phyloP scores from a whole-genome alignment of 2,888 invertebrate species.

The Automeris io region DNA sequence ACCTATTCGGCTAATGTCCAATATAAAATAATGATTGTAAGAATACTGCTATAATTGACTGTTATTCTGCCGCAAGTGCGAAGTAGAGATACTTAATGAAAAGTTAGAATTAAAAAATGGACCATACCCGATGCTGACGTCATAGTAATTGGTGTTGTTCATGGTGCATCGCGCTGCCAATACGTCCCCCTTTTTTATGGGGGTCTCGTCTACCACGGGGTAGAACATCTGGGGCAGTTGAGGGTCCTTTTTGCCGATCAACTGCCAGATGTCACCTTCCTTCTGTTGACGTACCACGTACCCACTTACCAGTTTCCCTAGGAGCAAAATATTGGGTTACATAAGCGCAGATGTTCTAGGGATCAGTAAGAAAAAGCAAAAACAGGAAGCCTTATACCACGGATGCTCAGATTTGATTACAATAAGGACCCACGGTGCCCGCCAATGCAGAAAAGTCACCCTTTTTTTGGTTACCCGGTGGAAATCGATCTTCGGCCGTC shows the following conservation, averaged over 20 bases:
- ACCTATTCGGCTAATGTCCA: no score
- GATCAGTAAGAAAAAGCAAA: background rate
- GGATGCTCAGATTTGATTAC: no score
- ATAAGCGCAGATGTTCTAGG: no score
- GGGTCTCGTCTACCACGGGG: slow-evolving; percentile 80
- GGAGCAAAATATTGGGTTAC: no score
- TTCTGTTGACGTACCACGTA: slow-evolving; percentile 81
- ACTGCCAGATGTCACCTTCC: slow-evolving; percentile 84
- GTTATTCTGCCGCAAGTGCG: no score
- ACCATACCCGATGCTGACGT: slow-evolving; percentile 87
- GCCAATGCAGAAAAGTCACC: no score
- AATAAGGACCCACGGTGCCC: no score
- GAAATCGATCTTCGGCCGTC: no score
- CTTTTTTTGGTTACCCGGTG: no score
- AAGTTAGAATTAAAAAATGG: no score
- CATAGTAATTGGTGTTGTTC: slow-evolving; percentile 81
- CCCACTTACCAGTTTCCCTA: slow-evolving; percentile 89
- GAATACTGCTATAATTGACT: no score
- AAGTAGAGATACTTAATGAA: background rate
- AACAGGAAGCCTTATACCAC: background rate
- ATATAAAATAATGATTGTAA: no score
- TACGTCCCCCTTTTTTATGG: slow-evolving; percentile 83
- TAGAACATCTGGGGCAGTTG: slow-evolving; percentile 97
- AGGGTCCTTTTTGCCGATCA: slow-evolving; percentile 92
- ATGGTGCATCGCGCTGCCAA: slow-evolving; percentile 95